These are phyloP conservation scores for Falco berigora DNA, from an alignment of 2,797 vertebrate genomes.

Conservation along the genomic window DNA sequence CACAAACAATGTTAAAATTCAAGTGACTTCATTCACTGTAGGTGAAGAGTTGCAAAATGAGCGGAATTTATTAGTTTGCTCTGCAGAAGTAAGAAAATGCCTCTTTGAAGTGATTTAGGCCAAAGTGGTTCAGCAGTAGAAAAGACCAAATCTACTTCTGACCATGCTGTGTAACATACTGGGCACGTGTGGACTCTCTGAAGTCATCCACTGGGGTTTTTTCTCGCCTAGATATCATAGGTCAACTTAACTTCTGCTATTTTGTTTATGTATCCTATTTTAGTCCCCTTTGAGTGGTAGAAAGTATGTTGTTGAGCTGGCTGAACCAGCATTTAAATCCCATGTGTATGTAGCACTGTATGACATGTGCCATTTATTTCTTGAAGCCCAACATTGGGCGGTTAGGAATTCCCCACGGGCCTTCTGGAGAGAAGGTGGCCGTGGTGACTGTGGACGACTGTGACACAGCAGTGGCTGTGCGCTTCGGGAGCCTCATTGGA, in stretches of 20 bases:
- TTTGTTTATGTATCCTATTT: not conserved
- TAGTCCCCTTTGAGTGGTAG: not conserved
- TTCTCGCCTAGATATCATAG: not conserved
- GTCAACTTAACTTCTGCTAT: not conserved
- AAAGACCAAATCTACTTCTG: not conserved
- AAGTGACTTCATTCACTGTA: not conserved
- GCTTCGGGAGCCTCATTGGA: slow-evolving; percentile 85
- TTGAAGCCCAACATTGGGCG: slow-evolving; percentile 91
- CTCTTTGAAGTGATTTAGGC: not conserved
- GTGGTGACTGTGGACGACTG: slow-evolving; percentile 95
- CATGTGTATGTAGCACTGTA: not conserved
- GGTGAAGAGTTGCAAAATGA: not conserved
- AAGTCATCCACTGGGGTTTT: not conserved
- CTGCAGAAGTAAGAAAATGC: not conserved
- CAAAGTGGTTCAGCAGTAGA: not conserved
- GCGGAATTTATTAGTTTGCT: not conserved
- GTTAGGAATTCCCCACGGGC: slow-evolving; percentile 91
- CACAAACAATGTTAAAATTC: not conserved
- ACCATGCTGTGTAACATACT: not conserved
- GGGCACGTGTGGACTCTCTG: not conserved
- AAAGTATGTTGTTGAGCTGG: not conserved
- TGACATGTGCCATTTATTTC: not conserved
- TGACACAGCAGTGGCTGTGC: slow-evolving; percentile 91
- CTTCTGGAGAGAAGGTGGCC: slow-evolving; percentile 94
- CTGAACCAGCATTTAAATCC: not conserved